These are phyloP conservation scores for Tipula helvola DNA, from an alignment of 2,888 invertebrate genomes.

Conservation along the genomic window DNA sequence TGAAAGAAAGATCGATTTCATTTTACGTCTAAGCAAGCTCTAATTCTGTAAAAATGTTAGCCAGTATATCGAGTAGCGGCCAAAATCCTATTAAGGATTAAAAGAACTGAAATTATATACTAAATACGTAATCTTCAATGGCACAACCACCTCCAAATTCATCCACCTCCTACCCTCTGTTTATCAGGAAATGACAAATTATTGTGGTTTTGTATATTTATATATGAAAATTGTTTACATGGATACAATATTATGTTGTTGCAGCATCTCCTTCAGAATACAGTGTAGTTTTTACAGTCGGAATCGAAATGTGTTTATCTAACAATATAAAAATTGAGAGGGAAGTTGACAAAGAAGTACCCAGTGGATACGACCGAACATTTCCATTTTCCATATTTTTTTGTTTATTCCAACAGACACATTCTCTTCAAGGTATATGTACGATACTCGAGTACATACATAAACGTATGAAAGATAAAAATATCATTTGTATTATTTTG, in stretches of 20 bases:
- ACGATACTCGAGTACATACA: background rate
- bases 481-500: background rate
- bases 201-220: background rate
- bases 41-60: too few species aligned
- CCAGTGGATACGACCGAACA: background rate
- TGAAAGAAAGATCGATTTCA: too few species aligned
- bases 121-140: background rate
- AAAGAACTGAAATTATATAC: background rate
- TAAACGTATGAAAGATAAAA: background rate
- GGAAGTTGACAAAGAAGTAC: background rate
- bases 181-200: background rate
- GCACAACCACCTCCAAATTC: background rate
- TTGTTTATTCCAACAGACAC: background rate
- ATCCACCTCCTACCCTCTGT: background rate
- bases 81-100: background rate
- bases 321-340: background rate
- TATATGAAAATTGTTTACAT: background rate
- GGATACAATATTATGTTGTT: background rate
- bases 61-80: background rate
- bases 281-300: background rate
- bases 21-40: too few species aligned
- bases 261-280: background rate
- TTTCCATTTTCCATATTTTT: background rate
- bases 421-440: background rate
- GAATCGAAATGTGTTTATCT: background rate